phyloP scores from a whole-genome alignment of 64 coral and sea anemone species.

The Montipora cactus region DNA sequence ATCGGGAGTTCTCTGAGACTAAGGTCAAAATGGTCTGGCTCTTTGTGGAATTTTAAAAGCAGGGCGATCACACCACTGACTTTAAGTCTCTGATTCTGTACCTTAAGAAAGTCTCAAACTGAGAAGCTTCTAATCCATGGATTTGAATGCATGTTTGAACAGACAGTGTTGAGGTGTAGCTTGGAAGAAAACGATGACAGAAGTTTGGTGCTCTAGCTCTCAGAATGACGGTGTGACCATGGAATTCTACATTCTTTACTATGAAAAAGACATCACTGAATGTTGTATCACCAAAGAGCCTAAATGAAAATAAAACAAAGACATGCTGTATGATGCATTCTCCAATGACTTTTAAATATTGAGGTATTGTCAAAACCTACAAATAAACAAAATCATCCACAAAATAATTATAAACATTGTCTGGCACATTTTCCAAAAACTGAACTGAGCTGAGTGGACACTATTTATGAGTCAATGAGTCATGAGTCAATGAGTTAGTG shows the following conservation, averaged over 20 bases:
- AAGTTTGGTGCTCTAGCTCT: slow-evolving; percentile 63
- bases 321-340: neutral
- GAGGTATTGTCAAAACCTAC: neutral
- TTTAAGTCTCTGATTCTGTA: neutral
- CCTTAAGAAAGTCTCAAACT: slow-evolving; percentile 67
- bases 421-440: too few relatives aligned
- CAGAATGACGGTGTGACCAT: slow-evolving; percentile 52
- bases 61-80: too few relatives aligned
- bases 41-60: too few relatives aligned
- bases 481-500: too few relatives aligned
- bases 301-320: slow-evolving; percentile 3
- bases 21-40: too few relatives aligned
- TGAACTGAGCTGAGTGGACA: too few relatives aligned
- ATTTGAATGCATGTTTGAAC: slow-evolving; percentile 73
- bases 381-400: too few relatives aligned
- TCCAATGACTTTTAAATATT: neutral
- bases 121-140: slow-evolving; percentile 47
- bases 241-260: slow-evolving; percentile 45
- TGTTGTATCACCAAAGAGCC: slow-evolving; percentile 51
- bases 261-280: slow-evolving; percentile 73
- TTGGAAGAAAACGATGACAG: slow-evolving; percentile 59
- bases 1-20: too few relatives aligned
- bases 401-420: too few relatives aligned
- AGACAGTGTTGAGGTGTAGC: slow-evolving; percentile 2
- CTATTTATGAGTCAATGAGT: too few relatives aligned